Percentiles rank a stretch among this genome's conserved stretches.
Conservation (phyloP, 2,888 invertebrate genomes). For the Drosophila atripex region DNA sequence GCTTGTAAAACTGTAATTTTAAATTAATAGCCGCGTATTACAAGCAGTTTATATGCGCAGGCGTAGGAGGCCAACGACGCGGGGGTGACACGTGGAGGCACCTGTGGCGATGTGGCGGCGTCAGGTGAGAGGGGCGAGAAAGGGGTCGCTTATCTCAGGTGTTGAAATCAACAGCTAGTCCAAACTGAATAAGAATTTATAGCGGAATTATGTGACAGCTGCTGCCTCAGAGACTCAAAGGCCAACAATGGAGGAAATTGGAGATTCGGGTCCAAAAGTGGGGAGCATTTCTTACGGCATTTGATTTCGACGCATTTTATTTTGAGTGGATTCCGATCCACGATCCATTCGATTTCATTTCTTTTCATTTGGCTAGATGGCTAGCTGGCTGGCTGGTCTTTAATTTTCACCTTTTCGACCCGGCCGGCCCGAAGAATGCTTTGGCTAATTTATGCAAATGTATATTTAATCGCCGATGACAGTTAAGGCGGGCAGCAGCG, state of each 20-base stretch:
- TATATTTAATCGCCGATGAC: constrained; percentile 80
- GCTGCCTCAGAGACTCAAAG: constrained; percentile 60
- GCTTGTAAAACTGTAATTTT: constrained; percentile 76
- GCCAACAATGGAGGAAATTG: constrained; percentile 30
- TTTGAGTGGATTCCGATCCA: constrained; percentile 40
- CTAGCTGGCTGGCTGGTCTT: constrained; percentile 56
- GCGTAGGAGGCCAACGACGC: constrained; percentile 67
- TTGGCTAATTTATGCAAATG: constrained; percentile 80
- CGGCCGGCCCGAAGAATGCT: constrained; percentile 51
- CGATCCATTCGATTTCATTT: constrained; percentile 60
- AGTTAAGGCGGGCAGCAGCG: constrained; percentile 71
- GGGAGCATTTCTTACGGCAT: constrained; percentile 60
- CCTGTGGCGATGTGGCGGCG: neutral
- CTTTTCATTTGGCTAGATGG: constrained; percentile 55
- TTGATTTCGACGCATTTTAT: constrained; percentile 64
- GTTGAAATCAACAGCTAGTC: constrained; percentile 81
- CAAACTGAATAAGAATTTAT: constrained; percentile 78
- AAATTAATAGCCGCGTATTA: constrained; percentile 78
- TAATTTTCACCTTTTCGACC: constrained; percentile 68
- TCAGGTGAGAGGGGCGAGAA: neutral
- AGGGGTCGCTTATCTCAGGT: constrained; percentile 65
- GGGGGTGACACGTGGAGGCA: constrained; percentile 26
- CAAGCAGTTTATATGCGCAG: constrained; percentile 78
- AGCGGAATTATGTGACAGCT: constrained; percentile 80
- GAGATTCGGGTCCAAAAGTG: constrained; percentile 32